Evolutionary conservation across 30 jellyfish, hydroid and myxozoan species (phyloP), one percentile per base, ranked within the genome.

Genomic region (Pelagia noctiluca): DNA sequence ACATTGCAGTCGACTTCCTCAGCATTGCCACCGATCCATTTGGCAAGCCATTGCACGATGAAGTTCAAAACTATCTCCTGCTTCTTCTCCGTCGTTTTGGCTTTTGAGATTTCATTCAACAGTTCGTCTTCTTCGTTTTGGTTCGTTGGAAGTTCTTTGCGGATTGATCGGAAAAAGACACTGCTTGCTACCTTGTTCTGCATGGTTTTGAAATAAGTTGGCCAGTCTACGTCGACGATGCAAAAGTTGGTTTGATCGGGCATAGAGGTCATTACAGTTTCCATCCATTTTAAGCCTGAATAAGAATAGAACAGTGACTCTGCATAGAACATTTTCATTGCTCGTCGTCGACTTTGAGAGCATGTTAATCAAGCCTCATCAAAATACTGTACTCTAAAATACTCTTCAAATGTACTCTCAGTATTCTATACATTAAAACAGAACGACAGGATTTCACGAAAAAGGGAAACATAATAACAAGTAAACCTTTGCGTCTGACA

Each of bases 1-100:
- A 83, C 94, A 71, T 70, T 47, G 42, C 49, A 31, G 48, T 83
- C 94, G 61, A 83, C 63, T 29, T 83, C 94, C 63, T 83, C 94
- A 53, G 70, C 94, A 16, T 42, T 22, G 35, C 94, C 94, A 3
- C 87, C 82, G 16, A 76, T 73, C 73, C 85, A 83, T 24, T 42
- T 30, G 3, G 85, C 81, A 11, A 83, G 82, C 81, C 85, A 37
- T 22, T 62, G 32, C n/a, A 34, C 32, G 18, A 83, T 33, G 61
- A 70, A 71, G 32, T 60, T 29, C 13, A 32, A 33, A 13, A 83
- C 54, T 0, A 83, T 71, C 16, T 71, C 86, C 42, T 28, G 38
- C 57, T 71, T 84, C 37, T 42, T 67, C 29, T 83, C 94, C n/a
- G 21, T 73, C 8, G 86, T 47, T n/a, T 26, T 21, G 25, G 78